Percentiles rank a stretch among this genome's conserved stretches.
These are phyloP conservation scores for Musca domestica DNA, from an alignment of 1,140 invertebrate species.

Conservation along the genomic window DNA sequence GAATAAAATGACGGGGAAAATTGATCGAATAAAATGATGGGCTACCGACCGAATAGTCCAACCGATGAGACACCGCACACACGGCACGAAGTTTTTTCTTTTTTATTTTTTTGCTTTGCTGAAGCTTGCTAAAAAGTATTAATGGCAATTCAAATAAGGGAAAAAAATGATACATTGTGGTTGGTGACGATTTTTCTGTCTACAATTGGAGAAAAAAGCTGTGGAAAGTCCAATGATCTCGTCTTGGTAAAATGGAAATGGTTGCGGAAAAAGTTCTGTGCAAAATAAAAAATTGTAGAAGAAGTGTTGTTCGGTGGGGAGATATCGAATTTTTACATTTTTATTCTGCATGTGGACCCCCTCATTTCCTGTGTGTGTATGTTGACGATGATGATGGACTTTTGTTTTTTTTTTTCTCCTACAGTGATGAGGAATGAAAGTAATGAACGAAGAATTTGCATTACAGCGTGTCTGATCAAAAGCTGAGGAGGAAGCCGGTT, in stretches of 20 bases:
- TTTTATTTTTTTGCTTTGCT: background rate
- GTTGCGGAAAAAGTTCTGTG: background rate
- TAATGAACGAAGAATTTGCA: background rate
- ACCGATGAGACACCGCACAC: slow-evolving; percentile 22
- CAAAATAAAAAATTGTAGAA: background rate
- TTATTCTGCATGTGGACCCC: too few relatives aligned
- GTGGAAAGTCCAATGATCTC: background rate
- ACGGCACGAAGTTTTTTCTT: slow-evolving; percentile 13
- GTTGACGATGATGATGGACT: too few relatives aligned
- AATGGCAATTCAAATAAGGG: background rate
- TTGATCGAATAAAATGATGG: slow-evolving; percentile 30
- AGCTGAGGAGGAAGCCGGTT: too few relatives aligned
- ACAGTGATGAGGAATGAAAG: background rate
- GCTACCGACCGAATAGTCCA: slow-evolving; percentile 26
- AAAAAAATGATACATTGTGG: background rate
- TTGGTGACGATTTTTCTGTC: background rate
- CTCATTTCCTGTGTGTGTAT: too few relatives aligned
- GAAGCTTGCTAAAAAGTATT: background rate
- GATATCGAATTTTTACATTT: too few relatives aligned
- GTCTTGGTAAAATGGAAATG: background rate
- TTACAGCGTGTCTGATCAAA: too few relatives aligned
- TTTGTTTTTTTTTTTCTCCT: too few relatives aligned
- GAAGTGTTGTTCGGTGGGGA: too few relatives aligned
- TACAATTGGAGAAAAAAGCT: background rate
- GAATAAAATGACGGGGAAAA: slow-evolving; percentile 50